These are phyloP conservation scores for Rhaphigaster nebulosa DNA, from an alignment of 2,888 invertebrate species.

Conservation along the genomic window DNA sequence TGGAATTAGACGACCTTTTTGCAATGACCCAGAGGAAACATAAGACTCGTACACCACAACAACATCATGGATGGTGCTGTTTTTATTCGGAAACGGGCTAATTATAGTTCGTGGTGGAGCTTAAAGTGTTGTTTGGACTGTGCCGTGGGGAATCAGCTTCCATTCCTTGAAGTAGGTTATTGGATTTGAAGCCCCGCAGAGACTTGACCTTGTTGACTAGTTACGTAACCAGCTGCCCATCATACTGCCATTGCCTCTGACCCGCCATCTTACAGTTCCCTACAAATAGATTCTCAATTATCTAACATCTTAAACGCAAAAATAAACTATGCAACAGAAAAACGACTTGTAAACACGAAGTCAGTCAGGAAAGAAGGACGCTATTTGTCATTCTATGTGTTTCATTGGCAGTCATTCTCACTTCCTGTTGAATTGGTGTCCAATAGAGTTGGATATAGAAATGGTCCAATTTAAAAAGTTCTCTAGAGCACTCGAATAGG, in stretches of 20 bases:
- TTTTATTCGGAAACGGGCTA: not conserved
- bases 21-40: not conserved
- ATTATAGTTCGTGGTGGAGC: not conserved
- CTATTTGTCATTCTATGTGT: not conserved
- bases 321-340: not conserved
- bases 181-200: constrained; percentile 34
- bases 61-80: not conserved
- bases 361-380: not conserved
- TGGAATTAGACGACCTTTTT: not conserved
- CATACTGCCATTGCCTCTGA: not conserved
- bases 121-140: not conserved
- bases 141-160: not conserved
- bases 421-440: too few relatives aligned
- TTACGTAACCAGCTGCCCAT: not conserved
- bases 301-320: not conserved
- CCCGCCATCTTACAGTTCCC: not conserved
- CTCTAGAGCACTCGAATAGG: too few relatives aligned
- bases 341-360: not conserved
- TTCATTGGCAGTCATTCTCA: not conserved
- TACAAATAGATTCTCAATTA: not conserved
- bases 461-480: too few relatives aligned
- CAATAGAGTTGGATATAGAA: too few relatives aligned
- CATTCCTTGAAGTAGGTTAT: constrained; percentile 26
- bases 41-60: not conserved
- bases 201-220: not conserved